Base-by-base conservation (phyloP, 2,888 invertebrate genomes). In the Mechanitis mazaeus region DNA sequence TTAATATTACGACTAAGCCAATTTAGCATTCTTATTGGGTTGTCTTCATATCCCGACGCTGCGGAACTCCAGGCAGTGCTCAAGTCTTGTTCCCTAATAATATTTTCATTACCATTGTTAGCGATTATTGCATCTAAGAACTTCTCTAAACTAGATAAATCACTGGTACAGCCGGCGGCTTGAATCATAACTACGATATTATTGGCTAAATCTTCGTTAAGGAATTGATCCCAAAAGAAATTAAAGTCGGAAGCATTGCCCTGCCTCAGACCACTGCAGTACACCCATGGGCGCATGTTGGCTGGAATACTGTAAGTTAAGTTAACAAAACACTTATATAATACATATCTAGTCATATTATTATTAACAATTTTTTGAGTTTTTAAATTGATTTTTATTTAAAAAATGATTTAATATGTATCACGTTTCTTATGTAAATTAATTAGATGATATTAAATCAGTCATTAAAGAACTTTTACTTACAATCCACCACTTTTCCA, bases 211-310 rank as follows among this genome's bases (percentile, higher is more conserved):
- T 92, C 91, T 57, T 92, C 91, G 0, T 71, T 74, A 45, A 88
- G 75, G 75, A 93, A 95, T 61, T 91, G 91, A 3, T 85, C 70
- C 92, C 94, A 94, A 68, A 94, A 88, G 71, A 87, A 92, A 5
- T 93, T 75, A 91, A 95, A 97, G 66, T 95, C 93, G 0, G 78
- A 77, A 33, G 85, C 81, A 0, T 80, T 85, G 0, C 94, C 95
- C 58, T 92, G 78, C 33, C 92, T 91, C 3, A 97, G 85, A 12
- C 93, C 95, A 12, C 91, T 91, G 76, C 96, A 96, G 82, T 95
- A 96, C 6, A 96, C 94, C 61, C 93, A 91, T 4, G 92, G 84
- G 58, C 94, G 93, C 73, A 95, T 80, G 63, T 90, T 90, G 0
- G 89, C 63, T 58, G 69, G 69, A 31, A 69, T 47, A 28, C 69